A percentile compares a stretch with the other conserved stretches of the same genome.
These are phyloP conservation scores for Stenolophus ochropezus DNA, from an alignment of 2,888 invertebrate species.

Conservation along the genomic window DNA sequence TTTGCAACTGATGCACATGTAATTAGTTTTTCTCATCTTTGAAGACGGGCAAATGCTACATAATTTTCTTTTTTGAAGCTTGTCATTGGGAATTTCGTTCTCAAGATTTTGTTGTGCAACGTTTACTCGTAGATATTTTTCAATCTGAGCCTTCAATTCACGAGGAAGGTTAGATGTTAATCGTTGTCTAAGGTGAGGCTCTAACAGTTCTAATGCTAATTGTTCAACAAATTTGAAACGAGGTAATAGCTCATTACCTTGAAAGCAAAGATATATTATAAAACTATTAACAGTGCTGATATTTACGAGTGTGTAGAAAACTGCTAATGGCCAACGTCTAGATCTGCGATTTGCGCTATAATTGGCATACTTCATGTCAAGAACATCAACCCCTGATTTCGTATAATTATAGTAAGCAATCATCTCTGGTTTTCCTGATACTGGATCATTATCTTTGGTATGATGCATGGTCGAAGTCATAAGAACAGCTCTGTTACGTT, in stretches of 20 bases:
- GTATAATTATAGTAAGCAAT: slow-evolving; percentile 65
- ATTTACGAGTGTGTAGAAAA: slow-evolving; percentile 63
- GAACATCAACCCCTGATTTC: slow-evolving; percentile 64
- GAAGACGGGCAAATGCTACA: background rate
- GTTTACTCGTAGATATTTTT: no score
- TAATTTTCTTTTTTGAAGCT: slow-evolving; percentile 50
- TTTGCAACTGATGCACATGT: background rate
- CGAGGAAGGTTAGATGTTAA: background rate
- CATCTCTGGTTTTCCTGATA: slow-evolving; percentile 63
- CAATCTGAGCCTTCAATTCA: no score
- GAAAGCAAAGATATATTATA: background rate
- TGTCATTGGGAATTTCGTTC: background rate
- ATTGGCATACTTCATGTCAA: slow-evolving; percentile 65
- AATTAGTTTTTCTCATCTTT: slow-evolving; percentile 10
- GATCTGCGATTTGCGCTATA: slow-evolving; percentile 63
- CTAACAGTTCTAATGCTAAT: background rate
- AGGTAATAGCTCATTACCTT: background rate
- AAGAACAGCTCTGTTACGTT: slow-evolving; percentile 63
- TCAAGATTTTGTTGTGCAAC: background rate
- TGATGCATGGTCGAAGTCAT: slow-evolving; percentile 65
- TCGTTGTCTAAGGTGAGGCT: background rate
- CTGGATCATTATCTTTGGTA: slow-evolving; percentile 58
- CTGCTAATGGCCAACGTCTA: slow-evolving; percentile 64
- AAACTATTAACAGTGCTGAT: slow-evolving; percentile 59
- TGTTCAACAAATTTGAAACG: background rate